phyloP scores from a whole-genome alignment of 2,113 vertebrate species.

The Nesogale talazaci region DNA sequence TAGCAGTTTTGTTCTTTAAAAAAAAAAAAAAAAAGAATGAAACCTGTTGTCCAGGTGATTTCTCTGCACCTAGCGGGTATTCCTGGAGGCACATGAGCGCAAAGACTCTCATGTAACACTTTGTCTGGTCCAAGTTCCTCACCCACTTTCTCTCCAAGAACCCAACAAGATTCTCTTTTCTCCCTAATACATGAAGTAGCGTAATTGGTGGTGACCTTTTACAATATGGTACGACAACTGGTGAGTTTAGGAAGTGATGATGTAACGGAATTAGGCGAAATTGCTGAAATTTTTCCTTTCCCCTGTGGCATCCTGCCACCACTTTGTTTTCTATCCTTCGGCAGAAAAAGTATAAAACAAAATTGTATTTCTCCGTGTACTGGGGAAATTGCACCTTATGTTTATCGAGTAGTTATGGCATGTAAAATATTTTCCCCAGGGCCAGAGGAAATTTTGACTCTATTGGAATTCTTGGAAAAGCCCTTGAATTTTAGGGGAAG shows the following conservation, averaged over 20 bases:
- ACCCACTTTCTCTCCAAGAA: constrained; percentile 21
- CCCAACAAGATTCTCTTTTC: constrained; percentile 2
- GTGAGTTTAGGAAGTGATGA: constrained; percentile 62
- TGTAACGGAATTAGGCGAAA: constrained; percentile 64
- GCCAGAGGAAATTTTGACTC: not conserved
- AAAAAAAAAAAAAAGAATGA: not conserved
- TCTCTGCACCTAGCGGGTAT: constrained; percentile 47
- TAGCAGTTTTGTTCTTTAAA: constrained; percentile 21
- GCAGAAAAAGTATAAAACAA: constrained; percentile 53
- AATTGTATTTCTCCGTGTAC: constrained; percentile 43
- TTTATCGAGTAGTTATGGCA: constrained; percentile 44
- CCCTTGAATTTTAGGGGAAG: not conserved
- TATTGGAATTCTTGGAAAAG: constrained; percentile 38
- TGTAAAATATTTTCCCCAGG: constrained; percentile 45
- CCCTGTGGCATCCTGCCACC: constrained; percentile 46
- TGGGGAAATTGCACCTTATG: constrained; percentile 42
- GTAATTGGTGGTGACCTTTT: constrained; percentile 74
- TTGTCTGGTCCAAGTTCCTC: constrained; percentile 15
- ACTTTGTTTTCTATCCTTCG: constrained; percentile 72
- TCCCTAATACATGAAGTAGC: constrained; percentile 47
- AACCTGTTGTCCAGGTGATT: constrained; percentile 45
- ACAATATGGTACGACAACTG: constrained; percentile 72
- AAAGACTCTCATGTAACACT: not conserved
- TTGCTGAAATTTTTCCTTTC: constrained; percentile 62
- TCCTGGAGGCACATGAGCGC: not conserved